Conservation (phyloP, 1,140 invertebrate species). For the Anoplolepis gracilipes region DNA sequence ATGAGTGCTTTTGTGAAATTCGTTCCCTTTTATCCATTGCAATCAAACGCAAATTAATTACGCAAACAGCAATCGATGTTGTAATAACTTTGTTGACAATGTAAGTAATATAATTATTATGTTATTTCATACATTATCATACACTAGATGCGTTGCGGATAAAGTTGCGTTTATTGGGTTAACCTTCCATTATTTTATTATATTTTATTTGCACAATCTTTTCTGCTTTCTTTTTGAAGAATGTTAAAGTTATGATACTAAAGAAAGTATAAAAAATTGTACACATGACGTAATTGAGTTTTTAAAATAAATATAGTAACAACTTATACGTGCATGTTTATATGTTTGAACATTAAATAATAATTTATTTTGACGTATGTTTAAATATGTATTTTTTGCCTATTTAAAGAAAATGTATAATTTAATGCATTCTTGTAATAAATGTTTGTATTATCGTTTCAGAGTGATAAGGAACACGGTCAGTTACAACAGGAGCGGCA, state of each 20-base stretch:
- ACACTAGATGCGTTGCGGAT: background rate
- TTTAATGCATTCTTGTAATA: background rate
- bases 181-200: background rate
- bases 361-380: background rate
- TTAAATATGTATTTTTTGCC: background rate
- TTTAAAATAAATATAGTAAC: too few species aligned
- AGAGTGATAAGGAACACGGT: background rate
- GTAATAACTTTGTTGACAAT: background rate
- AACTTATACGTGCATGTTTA: too few species aligned
- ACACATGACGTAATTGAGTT: too few species aligned
- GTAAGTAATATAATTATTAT: background rate
- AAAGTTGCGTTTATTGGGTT: background rate
- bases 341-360: too few species aligned
- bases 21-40: background rate
- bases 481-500: background rate
- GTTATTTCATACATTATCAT: background rate
- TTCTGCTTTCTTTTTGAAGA: background rate
- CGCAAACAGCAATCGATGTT: background rate
- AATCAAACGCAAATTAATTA: conserved; percentile 2
- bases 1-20: background rate
- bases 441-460: background rate
- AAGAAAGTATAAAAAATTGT: background rate
- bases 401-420: background rate
- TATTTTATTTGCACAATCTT: background rate
- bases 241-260: background rate